These are phyloP conservation scores for Criorhina ranunculi DNA, from an alignment of 2,888 invertebrate species.

Conservation along the genomic window DNA sequence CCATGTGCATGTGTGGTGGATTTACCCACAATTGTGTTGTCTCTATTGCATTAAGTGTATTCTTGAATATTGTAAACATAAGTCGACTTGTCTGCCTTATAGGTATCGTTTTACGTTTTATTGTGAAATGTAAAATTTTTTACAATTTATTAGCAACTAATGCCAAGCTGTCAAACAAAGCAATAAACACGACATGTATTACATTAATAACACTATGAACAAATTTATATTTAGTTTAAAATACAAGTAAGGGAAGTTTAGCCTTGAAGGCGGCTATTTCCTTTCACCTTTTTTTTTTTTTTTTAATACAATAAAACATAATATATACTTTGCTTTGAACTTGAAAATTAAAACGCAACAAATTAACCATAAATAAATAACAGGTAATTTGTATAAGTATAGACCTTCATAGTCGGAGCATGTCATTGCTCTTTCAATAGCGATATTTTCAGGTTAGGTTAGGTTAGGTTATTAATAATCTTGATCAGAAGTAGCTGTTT, in stretches of 20 bases:
- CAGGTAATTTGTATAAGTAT: neutral
- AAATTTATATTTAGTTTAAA: too few relatives aligned
- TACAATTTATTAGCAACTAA: neutral
- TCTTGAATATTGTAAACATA: neutral
- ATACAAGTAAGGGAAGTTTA: neutral
- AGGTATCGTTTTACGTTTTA: neutral
- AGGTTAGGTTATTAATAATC: too few relatives aligned
- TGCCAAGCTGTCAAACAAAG: too few relatives aligned
- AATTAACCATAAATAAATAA: neutral
- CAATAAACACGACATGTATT: too few relatives aligned
- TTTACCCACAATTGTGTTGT: neutral
- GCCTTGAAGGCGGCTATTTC: constrained; percentile 1
- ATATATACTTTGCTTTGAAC: neutral
- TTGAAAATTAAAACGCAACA: constrained; percentile 2
- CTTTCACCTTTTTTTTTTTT: neutral
- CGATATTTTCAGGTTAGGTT: neutral
- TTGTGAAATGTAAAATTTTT: neutral
- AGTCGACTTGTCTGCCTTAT: neutral
- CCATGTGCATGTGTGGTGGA: neutral
- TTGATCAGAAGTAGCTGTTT: too few relatives aligned
- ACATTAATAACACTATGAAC: too few relatives aligned
- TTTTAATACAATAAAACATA: neutral
- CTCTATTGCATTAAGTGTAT: neutral
- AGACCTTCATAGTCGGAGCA: neutral
- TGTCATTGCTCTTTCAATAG: neutral